Evolutionary conservation across 2,888 invertebrate species (phyloP).

Genomic region (Thymelicus lineola): DNA sequence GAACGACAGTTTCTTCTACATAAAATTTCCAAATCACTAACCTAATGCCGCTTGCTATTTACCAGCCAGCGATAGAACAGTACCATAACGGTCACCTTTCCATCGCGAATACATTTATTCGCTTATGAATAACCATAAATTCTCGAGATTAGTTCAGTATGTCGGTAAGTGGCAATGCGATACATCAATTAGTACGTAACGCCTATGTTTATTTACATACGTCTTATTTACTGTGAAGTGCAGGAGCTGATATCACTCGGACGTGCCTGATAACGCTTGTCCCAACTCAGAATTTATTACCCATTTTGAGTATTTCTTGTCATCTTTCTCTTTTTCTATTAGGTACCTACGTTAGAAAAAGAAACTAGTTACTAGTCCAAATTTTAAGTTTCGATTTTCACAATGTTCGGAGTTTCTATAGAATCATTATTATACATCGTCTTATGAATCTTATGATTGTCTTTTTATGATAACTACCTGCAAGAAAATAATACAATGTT

Average conservation of each 20-base stretch:
- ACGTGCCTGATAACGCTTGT: slow-evolving; percentile 34
- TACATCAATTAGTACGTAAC: slow-evolving; percentile 38
- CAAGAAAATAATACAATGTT: too few species aligned
- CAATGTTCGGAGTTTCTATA: too few species aligned
- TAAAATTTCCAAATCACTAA: too few species aligned
- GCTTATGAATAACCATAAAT: slow-evolving; percentile 38
- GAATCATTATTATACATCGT: too few species aligned
- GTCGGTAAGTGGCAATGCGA: slow-evolving; percentile 37
- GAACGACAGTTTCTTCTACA: too few species aligned
- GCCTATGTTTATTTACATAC: slow-evolving; percentile 37
- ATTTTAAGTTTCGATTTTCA: too few species aligned
- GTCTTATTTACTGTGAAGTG: slow-evolving; percentile 36
- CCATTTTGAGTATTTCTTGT: too few species aligned
- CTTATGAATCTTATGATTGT: too few species aligned
- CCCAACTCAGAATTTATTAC: slow-evolving; percentile 1
- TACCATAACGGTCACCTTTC: slow-evolving; percentile 7
- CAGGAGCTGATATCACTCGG: slow-evolving; percentile 21
- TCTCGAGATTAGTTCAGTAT: slow-evolving; percentile 36
- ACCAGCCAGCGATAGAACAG: neutral
- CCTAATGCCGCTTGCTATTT: neutral
- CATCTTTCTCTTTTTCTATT: too few species aligned
- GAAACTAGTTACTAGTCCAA: too few species aligned
- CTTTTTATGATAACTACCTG: too few species aligned
- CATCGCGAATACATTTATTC: slow-evolving; percentile 36
- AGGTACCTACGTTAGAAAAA: too few species aligned